A percentile compares a stretch with the other conserved stretches of the same genome.
Evolutionary conservation across 2,113 vertebrate genomes (phyloP).

Genomic region (Rhinolophus sinicus): DNA sequence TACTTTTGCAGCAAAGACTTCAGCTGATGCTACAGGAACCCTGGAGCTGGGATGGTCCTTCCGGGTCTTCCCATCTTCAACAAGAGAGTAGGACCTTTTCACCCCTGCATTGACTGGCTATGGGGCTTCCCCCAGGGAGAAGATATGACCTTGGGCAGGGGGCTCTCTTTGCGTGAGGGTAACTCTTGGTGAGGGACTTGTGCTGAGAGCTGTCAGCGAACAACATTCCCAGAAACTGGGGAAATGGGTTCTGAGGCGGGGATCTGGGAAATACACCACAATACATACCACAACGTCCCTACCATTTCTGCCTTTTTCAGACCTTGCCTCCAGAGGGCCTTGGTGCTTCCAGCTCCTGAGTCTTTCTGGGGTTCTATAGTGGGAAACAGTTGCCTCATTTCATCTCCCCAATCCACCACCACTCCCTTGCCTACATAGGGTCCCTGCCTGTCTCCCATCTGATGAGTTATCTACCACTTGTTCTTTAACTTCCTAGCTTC

Average conservation of each 20-base stretch:
- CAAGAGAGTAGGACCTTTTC: neutral
- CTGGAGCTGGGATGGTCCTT: neutral
- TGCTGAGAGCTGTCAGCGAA: neutral
- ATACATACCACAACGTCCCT: rapidly evolving
- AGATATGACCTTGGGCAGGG: neutral
- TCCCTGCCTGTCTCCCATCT: neutral
- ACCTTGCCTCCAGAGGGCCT: neutral
- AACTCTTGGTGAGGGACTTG: neutral
- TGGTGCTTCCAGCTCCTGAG: neutral
- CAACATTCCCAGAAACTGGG: neutral
- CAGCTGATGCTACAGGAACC: neutral
- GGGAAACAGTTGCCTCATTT: neutral
- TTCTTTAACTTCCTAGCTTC: neutral
- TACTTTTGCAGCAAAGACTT: neutral
- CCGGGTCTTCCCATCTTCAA: neutral
- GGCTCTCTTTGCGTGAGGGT: neutral
- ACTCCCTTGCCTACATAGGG: too few relatives aligned
- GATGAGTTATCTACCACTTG: neutral
- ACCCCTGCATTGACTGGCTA: neutral
- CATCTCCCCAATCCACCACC: neutral
- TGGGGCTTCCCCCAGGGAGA: neutral
- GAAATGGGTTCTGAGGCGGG: too few relatives aligned
- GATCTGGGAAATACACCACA: too few relatives aligned
- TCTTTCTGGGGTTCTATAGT: neutral
- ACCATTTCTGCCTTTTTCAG: neutral